Percentiles rank a stretch among this genome's conserved stretches.
phyloP scores from a whole-genome alignment of 2,113 vertebrate genomes.

The Gnathonemus echidnorhynchus region DNA sequence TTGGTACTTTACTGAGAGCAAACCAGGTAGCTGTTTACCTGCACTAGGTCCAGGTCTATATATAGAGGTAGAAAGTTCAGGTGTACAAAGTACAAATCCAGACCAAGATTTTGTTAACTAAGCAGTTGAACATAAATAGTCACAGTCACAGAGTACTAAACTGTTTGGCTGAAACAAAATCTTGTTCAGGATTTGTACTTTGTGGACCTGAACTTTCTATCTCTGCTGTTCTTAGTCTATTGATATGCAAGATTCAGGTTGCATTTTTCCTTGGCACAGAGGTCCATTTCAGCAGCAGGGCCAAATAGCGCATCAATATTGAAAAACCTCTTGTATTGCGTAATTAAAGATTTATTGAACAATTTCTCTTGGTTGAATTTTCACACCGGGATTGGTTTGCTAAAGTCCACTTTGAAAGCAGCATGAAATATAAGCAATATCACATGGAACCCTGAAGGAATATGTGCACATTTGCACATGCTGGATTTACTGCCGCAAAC shows the following conservation, averaged over 20 bases:
- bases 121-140: background rate
- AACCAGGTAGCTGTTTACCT: background rate
- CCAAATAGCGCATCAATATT: constrained; percentile 18
- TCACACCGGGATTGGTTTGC: constrained; percentile 6
- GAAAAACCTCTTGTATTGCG: constrained; percentile 10
- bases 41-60: no score
- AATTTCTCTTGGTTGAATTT: constrained; percentile 18
- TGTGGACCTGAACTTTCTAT: background rate
- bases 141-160: background rate
- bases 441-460: constrained; percentile 39
- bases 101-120: background rate
- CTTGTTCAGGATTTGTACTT: background rate
- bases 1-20: background rate
- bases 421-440: constrained; percentile 39
- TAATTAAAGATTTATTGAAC: constrained; percentile 21
- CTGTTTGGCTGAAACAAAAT: background rate
- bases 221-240: background rate
- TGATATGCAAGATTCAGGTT: background rate
- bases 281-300: background rate
- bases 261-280: background rate
- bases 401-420: constrained; percentile 38
- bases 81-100: background rate
- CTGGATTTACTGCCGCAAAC: constrained; percentile 54
- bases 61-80: background rate
- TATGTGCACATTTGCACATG: constrained; percentile 38